phyloP scores from a whole-genome alignment of 2,113 vertebrate species.

The Tinamus guttatus region DNA sequence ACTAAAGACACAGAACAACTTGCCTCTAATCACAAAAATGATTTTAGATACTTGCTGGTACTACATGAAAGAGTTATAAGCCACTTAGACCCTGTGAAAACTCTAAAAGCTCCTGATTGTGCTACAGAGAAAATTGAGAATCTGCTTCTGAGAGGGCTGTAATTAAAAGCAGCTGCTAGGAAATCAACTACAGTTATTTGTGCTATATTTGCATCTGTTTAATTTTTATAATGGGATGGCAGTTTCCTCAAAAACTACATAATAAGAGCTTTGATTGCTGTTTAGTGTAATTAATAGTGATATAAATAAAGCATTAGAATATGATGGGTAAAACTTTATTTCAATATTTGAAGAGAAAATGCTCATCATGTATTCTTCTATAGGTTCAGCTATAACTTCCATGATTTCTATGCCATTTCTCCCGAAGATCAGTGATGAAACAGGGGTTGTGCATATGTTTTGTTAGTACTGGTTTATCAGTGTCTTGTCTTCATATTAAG shows the following conservation, averaged over 20 bases:
- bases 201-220: not conserved
- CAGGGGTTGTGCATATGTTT: not conserved
- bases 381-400: not conserved
- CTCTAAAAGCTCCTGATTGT: not conserved
- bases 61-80: not conserved
- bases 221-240: not conserved
- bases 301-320: not conserved
- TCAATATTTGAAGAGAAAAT: not conserved
- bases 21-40: not conserved
- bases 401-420: not conserved
- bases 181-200: not conserved
- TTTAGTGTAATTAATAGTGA: not conserved
- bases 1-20: not conserved
- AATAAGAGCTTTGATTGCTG: not conserved
- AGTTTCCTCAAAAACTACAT: not conserved
- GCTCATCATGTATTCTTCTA: not conserved
- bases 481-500: not conserved
- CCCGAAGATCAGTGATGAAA: not conserved
- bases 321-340: not conserved
- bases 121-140: not conserved
- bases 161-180: not conserved
- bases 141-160: not conserved
- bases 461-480: not conserved
- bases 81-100: not conserved
- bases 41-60: not conserved